These are phyloP conservation scores for Pyrochroa serraticornis DNA, from an alignment of 2,888 invertebrate genomes.

Conservation along the genomic window DNA sequence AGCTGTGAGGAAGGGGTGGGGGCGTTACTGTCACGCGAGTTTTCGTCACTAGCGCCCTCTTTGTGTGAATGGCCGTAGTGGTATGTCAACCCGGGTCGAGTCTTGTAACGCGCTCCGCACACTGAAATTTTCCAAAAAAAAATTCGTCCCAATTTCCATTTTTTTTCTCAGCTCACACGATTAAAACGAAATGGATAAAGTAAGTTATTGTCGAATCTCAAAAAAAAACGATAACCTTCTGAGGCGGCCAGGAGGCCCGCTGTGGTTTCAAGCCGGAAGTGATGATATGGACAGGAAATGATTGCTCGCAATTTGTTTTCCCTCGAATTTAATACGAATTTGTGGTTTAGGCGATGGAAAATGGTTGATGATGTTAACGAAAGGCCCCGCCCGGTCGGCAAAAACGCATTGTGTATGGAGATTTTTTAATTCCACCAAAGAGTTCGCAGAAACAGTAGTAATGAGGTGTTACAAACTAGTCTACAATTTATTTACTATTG, in stretches of 20 bases:
- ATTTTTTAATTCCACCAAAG: no score
- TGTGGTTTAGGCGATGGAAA: background rate
- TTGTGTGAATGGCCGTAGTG: slow-evolving; percentile 93
- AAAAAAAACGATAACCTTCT: slow-evolving; percentile 38
- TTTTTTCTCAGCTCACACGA: slow-evolving; percentile 18
- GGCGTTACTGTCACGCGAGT: slow-evolving; percentile 58
- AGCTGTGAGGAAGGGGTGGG: slow-evolving; percentile 48
- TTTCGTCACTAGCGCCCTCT: slow-evolving; percentile 62
- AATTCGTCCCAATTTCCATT: slow-evolving; percentile 25
- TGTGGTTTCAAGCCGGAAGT: background rate
- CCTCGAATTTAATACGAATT: slow-evolving; percentile 6
- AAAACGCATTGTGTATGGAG: background rate
- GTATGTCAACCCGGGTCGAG: slow-evolving; percentile 92
- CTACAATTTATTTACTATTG: no score
- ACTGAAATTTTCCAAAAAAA: slow-evolving; percentile 65
- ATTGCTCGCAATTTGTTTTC: slow-evolving; percentile 1
- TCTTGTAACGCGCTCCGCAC: slow-evolving; percentile 96
- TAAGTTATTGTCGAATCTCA: slow-evolving; percentile 28
- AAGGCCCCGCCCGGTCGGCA: slow-evolving; percentile 2
- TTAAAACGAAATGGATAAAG: slow-evolving; percentile 13
- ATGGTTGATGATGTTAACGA: background rate
- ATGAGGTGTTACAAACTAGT: no score
- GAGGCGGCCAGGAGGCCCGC: slow-evolving; percentile 7
- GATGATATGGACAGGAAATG: background rate
- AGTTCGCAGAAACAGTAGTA: no score